Conservation (phyloP, 1,140 invertebrate genomes). For the Drosophila santomea region DNA sequence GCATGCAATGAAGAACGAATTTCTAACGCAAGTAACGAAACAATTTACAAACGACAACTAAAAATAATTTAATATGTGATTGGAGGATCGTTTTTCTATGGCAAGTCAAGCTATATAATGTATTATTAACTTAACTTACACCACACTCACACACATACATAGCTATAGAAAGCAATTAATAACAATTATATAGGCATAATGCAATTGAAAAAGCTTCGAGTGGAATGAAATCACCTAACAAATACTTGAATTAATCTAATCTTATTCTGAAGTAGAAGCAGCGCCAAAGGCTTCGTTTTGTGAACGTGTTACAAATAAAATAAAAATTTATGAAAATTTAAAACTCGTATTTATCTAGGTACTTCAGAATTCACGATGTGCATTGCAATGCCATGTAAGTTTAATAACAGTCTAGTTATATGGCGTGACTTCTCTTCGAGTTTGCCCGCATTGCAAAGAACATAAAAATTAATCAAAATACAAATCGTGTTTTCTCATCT, state of each 20-base stretch:
- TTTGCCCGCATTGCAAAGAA: slow-evolving; percentile 6
- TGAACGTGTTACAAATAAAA: slow-evolving; percentile 79
- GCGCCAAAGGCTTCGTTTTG: slow-evolving; percentile 77
- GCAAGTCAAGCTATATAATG: slow-evolving; percentile 47
- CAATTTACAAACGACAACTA: slow-evolving; percentile 33
- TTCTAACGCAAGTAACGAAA: slow-evolving; percentile 36
- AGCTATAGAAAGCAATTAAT: slow-evolving; percentile 32
- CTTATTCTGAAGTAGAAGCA: slow-evolving; percentile 59
- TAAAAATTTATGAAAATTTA: slow-evolving; percentile 54
- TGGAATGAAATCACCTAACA: slow-evolving; percentile 36
- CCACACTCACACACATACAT: slow-evolving; percentile 35
- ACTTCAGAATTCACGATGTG: not conserved
- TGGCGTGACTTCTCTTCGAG: not conserved
- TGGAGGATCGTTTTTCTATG: slow-evolving; percentile 24
- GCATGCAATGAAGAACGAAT: slow-evolving; percentile 29
- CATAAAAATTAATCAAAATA: slow-evolving; percentile 40
- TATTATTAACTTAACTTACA: slow-evolving; percentile 42
- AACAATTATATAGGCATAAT: slow-evolving; percentile 43
- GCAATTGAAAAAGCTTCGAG: slow-evolving; percentile 37
- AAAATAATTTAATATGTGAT: slow-evolving; percentile 44
- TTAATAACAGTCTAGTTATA: not conserved
- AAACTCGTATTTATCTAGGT: not conserved
- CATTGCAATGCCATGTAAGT: not conserved
- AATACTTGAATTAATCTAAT: slow-evolving; percentile 40
- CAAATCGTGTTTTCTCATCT: slow-evolving; percentile 6